Base-by-base conservation (phyloP, 2,113 vertebrate genomes). In the Noturus placidus region DNA sequence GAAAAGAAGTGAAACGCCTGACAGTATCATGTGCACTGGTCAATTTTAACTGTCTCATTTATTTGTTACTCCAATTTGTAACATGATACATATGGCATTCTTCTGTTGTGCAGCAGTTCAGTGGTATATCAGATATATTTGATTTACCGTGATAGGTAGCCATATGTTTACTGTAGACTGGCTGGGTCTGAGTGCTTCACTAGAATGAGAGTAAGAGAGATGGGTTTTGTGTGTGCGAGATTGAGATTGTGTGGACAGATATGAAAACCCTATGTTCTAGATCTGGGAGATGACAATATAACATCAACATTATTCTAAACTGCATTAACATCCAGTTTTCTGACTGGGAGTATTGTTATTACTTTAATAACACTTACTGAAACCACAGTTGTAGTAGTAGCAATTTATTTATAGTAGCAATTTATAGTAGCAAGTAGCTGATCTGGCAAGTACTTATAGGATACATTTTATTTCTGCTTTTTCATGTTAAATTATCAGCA, bases 191-290 rank as follows among this genome's bases (percentile, higher is more conserved):
- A 80, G 74, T 74, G 82, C 63, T 87, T 80, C 54, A 13, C 65
- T 46, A 22, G 52, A 50, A 72, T n/a, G 65, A 59, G 50, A 61
- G 25, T 52, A 50, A 52, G 67, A 70, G 79, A 57, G 76, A 57
- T 52, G 81, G 87, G 54, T 82, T 87, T 82, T 88, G 90, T 93
- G 91, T 91, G 91, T 93, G 92, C 88, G 38, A 42, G 42, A 46
- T 46, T 46, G 42, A 46, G 42, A 46, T 46, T 46, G 42, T 6
- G 90, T 91, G 91, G 83, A 89, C 92, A 82, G 78, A 81, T 81
- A 81, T 22, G 30, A 81, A 59, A 61, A 25, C 56, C 56, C 22
- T 15, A 35, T 80, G 50, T 17, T 79, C 8, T 33, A 35, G 20
- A 80, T n/a, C 52, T 57, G 78, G 33, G 33, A 59, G 79, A 61